Conservation (phyloP, 2,113 vertebrate species). For the Cariama cristata region DNA sequence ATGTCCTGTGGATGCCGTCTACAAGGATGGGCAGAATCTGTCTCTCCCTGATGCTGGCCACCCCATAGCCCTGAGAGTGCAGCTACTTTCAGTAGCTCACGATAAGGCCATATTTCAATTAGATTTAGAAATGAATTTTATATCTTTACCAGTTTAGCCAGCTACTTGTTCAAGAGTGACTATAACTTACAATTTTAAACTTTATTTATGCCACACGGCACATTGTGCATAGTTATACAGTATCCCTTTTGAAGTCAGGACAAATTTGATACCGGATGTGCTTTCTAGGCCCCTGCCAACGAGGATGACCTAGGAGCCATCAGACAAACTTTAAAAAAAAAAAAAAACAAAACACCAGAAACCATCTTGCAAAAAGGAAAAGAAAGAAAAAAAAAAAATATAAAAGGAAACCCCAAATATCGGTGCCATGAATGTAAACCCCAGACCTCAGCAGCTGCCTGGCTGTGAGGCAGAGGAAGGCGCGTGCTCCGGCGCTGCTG, state of each 20-base stretch:
- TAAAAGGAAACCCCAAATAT: slow-evolving; percentile 11
- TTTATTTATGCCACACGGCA: neutral
- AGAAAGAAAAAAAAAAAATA: neutral
- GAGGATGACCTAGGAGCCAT: neutral
- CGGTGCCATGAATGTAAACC: neutral
- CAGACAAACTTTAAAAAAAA: neutral
- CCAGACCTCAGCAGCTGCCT: slow-evolving; percentile 53
- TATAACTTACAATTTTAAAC: neutral
- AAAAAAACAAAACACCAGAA: neutral
- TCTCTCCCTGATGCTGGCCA: neutral
- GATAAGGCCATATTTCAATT: neutral
- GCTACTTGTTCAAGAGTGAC: neutral
- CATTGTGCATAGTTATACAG: neutral
- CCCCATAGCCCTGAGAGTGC: neutral
- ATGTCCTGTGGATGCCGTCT: neutral
- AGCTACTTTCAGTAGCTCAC: neutral
- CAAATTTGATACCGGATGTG: neutral
- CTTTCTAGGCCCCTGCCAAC: neutral
- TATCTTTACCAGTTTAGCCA: neutral
- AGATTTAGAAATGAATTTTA: neutral
- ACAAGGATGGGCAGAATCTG: neutral
- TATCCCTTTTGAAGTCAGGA: neutral
- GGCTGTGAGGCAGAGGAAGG: slow-evolving; percentile 38
- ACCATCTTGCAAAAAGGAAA: neutral
- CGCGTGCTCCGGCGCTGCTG: neutral